These are phyloP conservation scores for Sympetrum striolatum DNA, from an alignment of 2,888 invertebrate species.

Conservation along the genomic window DNA sequence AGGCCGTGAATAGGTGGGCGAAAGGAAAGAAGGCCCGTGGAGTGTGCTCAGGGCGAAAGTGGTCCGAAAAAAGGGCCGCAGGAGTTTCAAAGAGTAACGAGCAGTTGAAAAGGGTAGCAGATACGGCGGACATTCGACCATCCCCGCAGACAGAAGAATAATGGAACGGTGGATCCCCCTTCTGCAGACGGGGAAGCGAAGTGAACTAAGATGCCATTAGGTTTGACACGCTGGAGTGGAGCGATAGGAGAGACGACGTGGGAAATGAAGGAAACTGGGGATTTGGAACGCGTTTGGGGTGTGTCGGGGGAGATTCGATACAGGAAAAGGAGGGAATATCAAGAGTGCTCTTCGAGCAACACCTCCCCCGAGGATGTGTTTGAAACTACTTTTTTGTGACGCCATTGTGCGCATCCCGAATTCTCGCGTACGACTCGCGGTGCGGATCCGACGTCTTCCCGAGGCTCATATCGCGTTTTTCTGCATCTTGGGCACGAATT, in stretches of 20 bases:
- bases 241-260: slow-evolving; percentile 45
- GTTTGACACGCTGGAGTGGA: slow-evolving; percentile 46
- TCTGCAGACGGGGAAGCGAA: not conserved
- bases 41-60: not conserved
- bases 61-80: not conserved
- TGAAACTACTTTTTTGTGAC: too few species aligned
- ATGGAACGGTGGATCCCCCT: not conserved
- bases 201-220: not conserved
- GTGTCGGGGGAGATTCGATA: not conserved
- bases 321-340: not conserved
- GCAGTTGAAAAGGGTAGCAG: not conserved
- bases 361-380: not conserved
- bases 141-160: not conserved
- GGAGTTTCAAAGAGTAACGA: not conserved
- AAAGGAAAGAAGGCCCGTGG: not conserved
- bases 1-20: not conserved
- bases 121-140: not conserved
- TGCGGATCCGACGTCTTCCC: too few species aligned
- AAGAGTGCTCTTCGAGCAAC: not conserved
- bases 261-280: not conserved
- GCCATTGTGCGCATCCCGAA: too few species aligned
- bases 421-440: too few species aligned
- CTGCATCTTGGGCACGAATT: too few species aligned
- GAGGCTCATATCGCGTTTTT: too few species aligned
- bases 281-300: not conserved